Conservation (phyloP, 2,797 vertebrate species). For the Pristis pectinata region DNA sequence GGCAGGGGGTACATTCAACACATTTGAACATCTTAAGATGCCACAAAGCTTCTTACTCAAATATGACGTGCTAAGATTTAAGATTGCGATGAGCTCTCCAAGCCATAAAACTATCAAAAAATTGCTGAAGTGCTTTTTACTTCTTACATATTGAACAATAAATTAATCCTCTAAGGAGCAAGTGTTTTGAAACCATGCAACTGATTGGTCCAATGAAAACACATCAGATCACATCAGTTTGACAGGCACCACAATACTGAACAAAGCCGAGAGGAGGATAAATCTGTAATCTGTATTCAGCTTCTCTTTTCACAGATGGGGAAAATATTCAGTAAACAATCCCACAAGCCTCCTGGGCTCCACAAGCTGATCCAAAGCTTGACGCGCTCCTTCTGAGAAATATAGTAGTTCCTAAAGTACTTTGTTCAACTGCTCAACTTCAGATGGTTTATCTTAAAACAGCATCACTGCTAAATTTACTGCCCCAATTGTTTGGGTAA, state of each 20-base stretch:
- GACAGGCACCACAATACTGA: constrained; percentile 22
- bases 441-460: neutral
- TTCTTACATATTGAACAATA: constrained; percentile 28
- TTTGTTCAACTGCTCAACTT: neutral
- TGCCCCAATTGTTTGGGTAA: neutral
- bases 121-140: neutral
- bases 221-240: constrained; percentile 15
- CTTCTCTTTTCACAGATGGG: constrained; percentile 44
- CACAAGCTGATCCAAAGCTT: constrained; percentile 40
- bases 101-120: neutral
- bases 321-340: constrained; percentile 49
- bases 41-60: neutral
- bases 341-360: constrained; percentile 46
- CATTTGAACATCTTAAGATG: neutral
- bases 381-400: constrained; percentile 11
- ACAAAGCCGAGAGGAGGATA: constrained; percentile 43
- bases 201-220: constrained; percentile 17
- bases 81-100: neutral
- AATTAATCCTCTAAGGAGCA: constrained; percentile 12
- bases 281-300: constrained; percentile 40
- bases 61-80: neutral
- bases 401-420: neutral
- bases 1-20: neutral
- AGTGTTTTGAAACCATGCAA: neutral
- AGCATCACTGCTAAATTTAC: neutral